Percentiles rank a stretch among this genome's conserved stretches.
phyloP scores from a whole-genome alignment of 2,797 vertebrate species.

The Euphonia xanthogaster region DNA sequence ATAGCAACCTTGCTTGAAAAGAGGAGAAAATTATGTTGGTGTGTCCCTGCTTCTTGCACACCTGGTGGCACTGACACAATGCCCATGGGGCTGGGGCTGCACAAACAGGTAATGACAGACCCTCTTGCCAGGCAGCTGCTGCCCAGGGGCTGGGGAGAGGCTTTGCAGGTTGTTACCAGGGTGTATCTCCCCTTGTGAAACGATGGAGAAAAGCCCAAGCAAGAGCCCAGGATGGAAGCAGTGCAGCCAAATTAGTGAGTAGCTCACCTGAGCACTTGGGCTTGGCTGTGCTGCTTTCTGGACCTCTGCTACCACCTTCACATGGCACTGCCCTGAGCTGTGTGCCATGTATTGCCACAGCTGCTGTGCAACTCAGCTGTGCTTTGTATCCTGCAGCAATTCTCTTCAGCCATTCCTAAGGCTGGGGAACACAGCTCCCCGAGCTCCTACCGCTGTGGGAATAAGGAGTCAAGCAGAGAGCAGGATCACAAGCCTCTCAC shows the following conservation, averaged over 20 bases:
- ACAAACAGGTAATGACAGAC: neutral
- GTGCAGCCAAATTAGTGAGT: rapidly evolving
- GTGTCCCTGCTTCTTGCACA: neutral
- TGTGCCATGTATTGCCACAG: rapidly evolving
- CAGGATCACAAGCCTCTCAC: neutral
- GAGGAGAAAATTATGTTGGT: neutral
- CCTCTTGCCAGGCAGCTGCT: neutral
- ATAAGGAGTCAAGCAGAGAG: neutral
- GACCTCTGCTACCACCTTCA: neutral
- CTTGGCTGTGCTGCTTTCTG: neutral
- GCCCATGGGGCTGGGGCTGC: neutral
- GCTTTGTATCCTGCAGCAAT: neutral
- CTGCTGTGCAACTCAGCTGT: neutral
- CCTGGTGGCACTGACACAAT: rapidly evolving
- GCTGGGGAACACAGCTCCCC: neutral
- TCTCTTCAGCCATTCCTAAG: neutral
- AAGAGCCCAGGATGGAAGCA: neutral
- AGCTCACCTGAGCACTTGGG: neutral
- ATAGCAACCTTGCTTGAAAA: neutral
- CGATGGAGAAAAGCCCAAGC: neutral
- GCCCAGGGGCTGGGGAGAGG: neutral
- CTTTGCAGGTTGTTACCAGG: neutral
- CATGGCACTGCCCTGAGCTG: rapidly evolving
- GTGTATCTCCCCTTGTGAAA: neutral
- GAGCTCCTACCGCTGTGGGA: neutral